A percentile compares a stretch with the other conserved stretches of the same genome.
Conservation (phyloP, 2,888 invertebrate genomes). For the Bellardia bayeri region DNA sequence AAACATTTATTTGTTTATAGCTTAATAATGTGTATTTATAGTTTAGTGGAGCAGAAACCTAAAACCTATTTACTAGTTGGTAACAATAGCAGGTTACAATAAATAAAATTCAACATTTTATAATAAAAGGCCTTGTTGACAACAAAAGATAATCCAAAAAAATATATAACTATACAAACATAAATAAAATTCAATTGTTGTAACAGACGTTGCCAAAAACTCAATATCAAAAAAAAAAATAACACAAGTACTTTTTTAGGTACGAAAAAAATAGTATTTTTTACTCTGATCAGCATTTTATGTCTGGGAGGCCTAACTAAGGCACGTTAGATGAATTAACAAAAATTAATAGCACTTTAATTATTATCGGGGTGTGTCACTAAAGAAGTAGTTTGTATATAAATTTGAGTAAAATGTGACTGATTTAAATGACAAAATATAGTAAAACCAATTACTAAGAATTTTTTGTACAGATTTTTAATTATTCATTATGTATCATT, state of each 20-base stretch:
- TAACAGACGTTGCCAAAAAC: slow-evolving; percentile 54
- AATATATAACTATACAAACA: neutral
- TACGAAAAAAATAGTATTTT: neutral
- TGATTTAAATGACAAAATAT: too few relatives aligned
- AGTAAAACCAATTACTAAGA: too few relatives aligned
- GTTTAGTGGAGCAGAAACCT: slow-evolving; percentile 75
- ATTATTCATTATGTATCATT: too few relatives aligned
- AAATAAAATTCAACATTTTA: slow-evolving; percentile 12
- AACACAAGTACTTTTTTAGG: neutral
- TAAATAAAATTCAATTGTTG: slow-evolving; percentile 41
- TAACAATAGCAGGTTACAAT: slow-evolving; percentile 30
- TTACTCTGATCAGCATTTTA: neutral
- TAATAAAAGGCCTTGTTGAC: slow-evolving; percentile 32
- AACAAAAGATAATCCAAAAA: slow-evolving; percentile 18
- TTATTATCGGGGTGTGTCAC: too few relatives aligned
- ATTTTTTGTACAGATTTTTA: too few relatives aligned
- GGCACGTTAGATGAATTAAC: neutral
- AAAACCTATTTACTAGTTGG: slow-evolving; percentile 55
- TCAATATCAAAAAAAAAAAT: slow-evolving; percentile 42
- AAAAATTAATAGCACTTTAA: too few relatives aligned
- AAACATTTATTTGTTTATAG: slow-evolving; percentile 31
- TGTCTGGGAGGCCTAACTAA: neutral
- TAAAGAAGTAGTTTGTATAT: too few relatives aligned
- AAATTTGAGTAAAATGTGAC: too few relatives aligned
- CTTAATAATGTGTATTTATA: slow-evolving; percentile 61